Percentiles rank a stretch among this genome's conserved stretches.
phyloP scores from a whole-genome alignment of 2,797 vertebrate genomes.

The Clarias laeviceps region DNA sequence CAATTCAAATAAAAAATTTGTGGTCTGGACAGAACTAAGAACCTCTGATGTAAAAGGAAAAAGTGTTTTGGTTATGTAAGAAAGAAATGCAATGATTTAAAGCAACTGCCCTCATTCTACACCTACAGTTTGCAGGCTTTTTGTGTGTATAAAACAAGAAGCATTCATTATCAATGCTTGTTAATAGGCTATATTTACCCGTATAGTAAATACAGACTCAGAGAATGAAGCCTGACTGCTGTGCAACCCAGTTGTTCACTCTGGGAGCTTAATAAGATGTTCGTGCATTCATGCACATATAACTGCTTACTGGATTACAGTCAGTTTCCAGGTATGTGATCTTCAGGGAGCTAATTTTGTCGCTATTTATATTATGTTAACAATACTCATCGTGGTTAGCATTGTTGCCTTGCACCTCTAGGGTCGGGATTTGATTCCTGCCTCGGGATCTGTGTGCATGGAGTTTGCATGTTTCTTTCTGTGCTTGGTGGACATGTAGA shows the following conservation, averaged over 20 bases:
- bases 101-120: background rate
- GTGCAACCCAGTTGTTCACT: background rate
- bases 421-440: no score
- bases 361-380: background rate
- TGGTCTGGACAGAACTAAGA: background rate
- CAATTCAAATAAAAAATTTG: background rate
- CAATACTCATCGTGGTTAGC: background rate
- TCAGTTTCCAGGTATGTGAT: constrained; percentile 5
- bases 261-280: background rate
- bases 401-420: no score
- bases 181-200: background rate
- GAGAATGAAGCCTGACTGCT: background rate
- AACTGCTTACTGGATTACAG: background rate
- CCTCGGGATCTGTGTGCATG: no score
- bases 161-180: background rate
- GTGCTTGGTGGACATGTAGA: no score
- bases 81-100: background rate
- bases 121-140: background rate
- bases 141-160: background rate
- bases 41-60: background rate
- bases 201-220: background rate
- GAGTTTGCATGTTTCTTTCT: no score
- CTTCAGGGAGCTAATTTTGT: background rate
- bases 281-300: background rate
- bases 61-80: background rate